Conservation (phyloP, 2,113 vertebrate genomes). For the Ia io region DNA sequence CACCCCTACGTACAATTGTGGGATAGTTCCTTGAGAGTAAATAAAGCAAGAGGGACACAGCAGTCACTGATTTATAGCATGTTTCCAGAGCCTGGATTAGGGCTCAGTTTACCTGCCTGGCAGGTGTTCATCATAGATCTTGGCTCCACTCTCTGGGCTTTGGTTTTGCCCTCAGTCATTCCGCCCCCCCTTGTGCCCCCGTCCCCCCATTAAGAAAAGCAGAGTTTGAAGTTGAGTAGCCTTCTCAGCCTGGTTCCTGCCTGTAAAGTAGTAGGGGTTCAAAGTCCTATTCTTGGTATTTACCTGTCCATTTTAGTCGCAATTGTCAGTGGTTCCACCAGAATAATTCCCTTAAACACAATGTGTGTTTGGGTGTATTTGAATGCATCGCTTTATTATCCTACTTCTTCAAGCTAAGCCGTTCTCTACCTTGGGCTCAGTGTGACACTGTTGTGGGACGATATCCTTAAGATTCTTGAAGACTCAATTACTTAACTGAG, state of each 20-base stretch:
- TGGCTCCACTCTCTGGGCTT: not conserved
- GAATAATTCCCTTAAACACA: not conserved
- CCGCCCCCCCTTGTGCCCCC: rapidly evolving
- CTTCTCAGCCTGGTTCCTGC: not conserved
- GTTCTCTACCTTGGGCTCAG: not conserved
- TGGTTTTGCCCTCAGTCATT: not conserved
- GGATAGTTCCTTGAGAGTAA: not conserved
- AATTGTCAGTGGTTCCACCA: not conserved
- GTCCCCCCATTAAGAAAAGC: not conserved
- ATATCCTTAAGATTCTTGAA: not conserved
- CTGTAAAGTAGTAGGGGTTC: not conserved
- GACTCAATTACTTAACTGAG: not conserved
- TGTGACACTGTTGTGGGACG: not conserved
- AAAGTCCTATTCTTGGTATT: not conserved
- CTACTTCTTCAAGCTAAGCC: not conserved
- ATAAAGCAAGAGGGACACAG: not conserved
- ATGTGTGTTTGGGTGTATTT: not conserved
- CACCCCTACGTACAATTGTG: not conserved
- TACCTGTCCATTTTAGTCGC: not conserved
- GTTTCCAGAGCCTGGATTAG: not conserved
- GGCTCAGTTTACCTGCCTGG: not conserved
- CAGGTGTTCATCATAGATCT: not conserved
- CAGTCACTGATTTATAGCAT: not conserved
- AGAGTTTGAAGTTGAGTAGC: not conserved
- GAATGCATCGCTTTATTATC: not conserved